These are phyloP conservation scores for Melanophora roralis DNA, from an alignment of 2,888 invertebrate genomes.

Conservation along the genomic window DNA sequence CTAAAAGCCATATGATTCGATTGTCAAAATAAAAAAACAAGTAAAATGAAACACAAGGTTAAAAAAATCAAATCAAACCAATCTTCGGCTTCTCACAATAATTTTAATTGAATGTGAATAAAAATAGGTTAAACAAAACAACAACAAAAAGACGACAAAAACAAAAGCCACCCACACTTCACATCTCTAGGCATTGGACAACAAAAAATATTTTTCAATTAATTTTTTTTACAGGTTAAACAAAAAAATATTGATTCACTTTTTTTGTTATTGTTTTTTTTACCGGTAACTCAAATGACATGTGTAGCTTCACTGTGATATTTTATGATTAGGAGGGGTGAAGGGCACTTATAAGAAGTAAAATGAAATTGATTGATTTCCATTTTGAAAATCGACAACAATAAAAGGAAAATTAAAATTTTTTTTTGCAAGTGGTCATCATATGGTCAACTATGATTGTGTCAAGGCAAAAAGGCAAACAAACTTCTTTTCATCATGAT, in stretches of 20 bases:
- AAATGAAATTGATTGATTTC: constrained; percentile 59
- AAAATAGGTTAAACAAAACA: constrained; percentile 4
- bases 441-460: constrained; percentile 1
- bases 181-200: constrained; percentile 21
- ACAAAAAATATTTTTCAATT: constrained; percentile 48
- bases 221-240: constrained; percentile 45
- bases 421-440: constrained; percentile 20
- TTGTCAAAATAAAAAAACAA: not conserved
- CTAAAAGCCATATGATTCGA: too few species aligned
- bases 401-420: not conserved
- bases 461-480: too few species aligned
- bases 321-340: not conserved
- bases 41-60: not conserved
- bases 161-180: constrained; percentile 11
- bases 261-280: constrained; percentile 17
- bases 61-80: not conserved
- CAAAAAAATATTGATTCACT: constrained; percentile 55
- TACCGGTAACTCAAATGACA: constrained; percentile 42
- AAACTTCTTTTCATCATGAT: constrained; percentile 18
- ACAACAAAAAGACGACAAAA: not conserved
- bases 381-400: constrained; percentile 38
- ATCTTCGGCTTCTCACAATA: not conserved
- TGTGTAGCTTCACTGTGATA: constrained; percentile 26
- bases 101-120: constrained; percentile 54
- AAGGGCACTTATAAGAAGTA: not conserved